Evolutionary conservation across 2,888 invertebrate genomes (phyloP).

Genomic region (Teleogryllus oceanicus): DNA sequence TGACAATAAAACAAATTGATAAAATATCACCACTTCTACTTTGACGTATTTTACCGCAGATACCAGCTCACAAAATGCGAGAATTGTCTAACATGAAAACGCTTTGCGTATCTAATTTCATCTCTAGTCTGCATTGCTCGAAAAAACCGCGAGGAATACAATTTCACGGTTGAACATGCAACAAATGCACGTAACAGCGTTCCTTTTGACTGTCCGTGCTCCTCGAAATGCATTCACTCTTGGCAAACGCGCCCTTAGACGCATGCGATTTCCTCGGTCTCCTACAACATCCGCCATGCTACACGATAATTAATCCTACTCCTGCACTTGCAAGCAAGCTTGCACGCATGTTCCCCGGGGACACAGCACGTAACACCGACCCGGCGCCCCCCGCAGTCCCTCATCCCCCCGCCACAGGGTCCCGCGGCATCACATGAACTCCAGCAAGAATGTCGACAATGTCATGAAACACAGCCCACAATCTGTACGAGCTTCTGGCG

Average conservation of each 20-base stretch:
- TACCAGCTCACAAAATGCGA: too few relatives aligned
- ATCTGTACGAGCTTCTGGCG: not conserved
- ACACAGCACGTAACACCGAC: not conserved
- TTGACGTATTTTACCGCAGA: too few relatives aligned
- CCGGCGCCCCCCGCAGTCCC: not conserved
- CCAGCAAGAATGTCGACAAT: constrained; percentile 9
- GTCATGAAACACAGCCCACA: constrained; percentile 3
- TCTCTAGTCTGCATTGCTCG: too few relatives aligned
- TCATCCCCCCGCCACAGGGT: not conserved
- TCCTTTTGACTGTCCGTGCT: too few relatives aligned
- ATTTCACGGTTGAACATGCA: too few relatives aligned
- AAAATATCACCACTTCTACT: too few relatives aligned
- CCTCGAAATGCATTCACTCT: not conserved
- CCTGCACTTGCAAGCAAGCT: constrained; percentile 4
- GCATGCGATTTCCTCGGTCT: not conserved
- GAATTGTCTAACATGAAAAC: too few relatives aligned
- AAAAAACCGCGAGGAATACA: too few relatives aligned
- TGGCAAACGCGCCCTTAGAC: not conserved
- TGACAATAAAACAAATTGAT: too few relatives aligned
- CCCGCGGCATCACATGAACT: not conserved
- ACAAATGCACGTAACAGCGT: too few relatives aligned
- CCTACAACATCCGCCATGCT: not conserved
- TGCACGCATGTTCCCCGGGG: not conserved
- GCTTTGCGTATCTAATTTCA: too few relatives aligned
- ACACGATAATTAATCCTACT: constrained; percentile 18